Conservation (phyloP, 2,797 vertebrate species). For the Apogon talboti region DNA sequence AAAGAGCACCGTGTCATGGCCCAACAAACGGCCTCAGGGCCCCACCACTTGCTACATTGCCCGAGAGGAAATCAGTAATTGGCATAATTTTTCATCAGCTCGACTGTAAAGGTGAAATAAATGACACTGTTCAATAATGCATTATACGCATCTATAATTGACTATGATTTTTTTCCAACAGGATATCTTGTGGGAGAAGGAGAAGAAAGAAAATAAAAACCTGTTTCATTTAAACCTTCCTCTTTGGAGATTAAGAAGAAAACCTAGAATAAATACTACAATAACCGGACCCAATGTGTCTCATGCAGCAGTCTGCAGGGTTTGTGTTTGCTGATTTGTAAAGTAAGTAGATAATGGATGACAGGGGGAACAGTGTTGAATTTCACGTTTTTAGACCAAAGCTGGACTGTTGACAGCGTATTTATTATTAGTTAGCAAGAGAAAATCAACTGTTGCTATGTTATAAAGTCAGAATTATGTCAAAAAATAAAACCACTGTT, state of each 20-base stretch:
- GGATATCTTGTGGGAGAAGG: constrained; percentile 44
- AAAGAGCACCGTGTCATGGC: constrained; percentile 74
- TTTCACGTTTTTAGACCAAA: neutral
- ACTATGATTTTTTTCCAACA: constrained; percentile 74
- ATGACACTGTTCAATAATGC: constrained; percentile 96
- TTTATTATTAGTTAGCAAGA: too few species aligned
- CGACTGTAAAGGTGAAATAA: constrained; percentile 92
- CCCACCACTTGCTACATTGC: constrained; percentile 82
- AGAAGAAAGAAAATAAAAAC: constrained; percentile 67
- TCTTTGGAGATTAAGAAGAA: constrained; percentile 54
- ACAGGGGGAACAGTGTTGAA: neutral
- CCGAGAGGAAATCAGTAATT: constrained; percentile 91
- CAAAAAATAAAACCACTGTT: too few species aligned
- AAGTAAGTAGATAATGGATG: neutral
- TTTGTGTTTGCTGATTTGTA: neutral
- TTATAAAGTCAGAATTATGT: too few species aligned
- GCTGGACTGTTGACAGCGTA: neutral
- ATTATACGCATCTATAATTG: constrained; percentile 93
- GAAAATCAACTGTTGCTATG: too few species aligned
- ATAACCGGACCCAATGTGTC: neutral
- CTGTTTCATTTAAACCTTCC: constrained; percentile 80
- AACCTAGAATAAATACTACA: constrained; percentile 23
- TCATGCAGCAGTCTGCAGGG: neutral
- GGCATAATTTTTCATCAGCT: constrained; percentile 93
- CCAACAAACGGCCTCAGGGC: constrained; percentile 81